phyloP scores from a whole-genome alignment of 2,797 vertebrate genomes.

The Staurois parvus region DNA sequence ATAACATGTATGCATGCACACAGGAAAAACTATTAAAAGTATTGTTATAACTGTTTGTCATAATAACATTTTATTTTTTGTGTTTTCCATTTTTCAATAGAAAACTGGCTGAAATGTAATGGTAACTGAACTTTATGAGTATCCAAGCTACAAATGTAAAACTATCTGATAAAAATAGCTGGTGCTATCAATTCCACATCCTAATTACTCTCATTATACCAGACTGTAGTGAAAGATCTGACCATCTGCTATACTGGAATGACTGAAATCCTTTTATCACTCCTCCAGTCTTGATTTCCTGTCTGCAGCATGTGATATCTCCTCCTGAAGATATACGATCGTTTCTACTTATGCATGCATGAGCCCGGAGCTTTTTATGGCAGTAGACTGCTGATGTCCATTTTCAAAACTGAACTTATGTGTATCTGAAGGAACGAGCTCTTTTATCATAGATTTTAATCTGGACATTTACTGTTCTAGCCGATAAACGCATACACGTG shows the following conservation, averaged over 20 bases:
- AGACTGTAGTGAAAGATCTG: constrained; percentile 32
- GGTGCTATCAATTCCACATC: constrained; percentile 25
- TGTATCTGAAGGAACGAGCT: neutral
- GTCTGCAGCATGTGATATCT: constrained; percentile 38
- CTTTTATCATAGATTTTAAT: neutral
- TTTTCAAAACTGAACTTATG: constrained; percentile 1
- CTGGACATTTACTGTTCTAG: neutral
- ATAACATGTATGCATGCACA: too few species aligned
- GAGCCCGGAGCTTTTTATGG: constrained; percentile 33
- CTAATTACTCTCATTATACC: constrained; percentile 44
- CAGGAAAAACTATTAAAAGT: too few species aligned
- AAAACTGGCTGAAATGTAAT: neutral
- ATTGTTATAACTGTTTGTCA: too few species aligned
- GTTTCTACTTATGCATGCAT: constrained; percentile 38
- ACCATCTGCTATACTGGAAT: constrained; percentile 49
- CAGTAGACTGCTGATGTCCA: neutral
- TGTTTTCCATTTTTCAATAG: neutral
- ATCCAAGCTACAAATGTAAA: constrained; percentile 17
- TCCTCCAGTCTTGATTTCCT: constrained; percentile 12
- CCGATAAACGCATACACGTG: too few species aligned
- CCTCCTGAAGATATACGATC: constrained; percentile 35
- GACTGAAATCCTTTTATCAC: constrained; percentile 32
- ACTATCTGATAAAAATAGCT: constrained; percentile 5
- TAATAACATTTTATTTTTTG: too few species aligned
- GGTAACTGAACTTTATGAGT: neutral